Percentiles rank a stretch among this genome's conserved stretches.
These are phyloP conservation scores for Arvicanthis niloticus DNA, from an alignment of 2,113 vertebrate species.

Conservation along the genomic window DNA sequence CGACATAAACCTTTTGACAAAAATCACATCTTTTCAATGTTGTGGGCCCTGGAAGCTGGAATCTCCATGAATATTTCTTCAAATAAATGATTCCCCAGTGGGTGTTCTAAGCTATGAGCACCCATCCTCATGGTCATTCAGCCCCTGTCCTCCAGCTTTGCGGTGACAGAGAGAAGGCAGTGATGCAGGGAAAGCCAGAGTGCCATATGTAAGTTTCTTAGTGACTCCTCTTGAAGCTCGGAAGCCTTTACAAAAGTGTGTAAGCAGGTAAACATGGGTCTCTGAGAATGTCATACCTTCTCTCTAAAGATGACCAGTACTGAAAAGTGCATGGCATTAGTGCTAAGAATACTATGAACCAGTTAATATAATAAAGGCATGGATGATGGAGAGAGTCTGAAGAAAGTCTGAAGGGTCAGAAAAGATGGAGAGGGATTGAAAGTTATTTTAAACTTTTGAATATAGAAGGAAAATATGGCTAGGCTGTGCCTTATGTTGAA, in stretches of 20 bases:
- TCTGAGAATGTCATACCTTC: not conserved
- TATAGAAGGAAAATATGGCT: not conserved
- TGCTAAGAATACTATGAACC: not conserved
- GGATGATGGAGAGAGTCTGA: not conserved
- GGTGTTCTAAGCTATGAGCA: accelerated
- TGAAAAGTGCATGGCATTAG: not conserved
- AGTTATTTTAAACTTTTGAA: not conserved
- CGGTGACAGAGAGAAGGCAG: not conserved
- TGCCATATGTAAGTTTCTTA: accelerated
- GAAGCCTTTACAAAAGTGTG: not conserved
- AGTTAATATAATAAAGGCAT: not conserved
- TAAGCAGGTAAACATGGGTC: not conserved
- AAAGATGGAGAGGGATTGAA: not conserved
- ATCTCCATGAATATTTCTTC: not conserved
- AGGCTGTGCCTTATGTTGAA: not conserved
- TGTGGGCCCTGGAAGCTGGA: not conserved
- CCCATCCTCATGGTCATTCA: not conserved
- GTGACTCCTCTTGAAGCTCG: not conserved
- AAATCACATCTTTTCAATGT: not conserved
- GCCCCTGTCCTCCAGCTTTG: accelerated
- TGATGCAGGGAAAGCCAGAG: accelerated
- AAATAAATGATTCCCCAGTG: not conserved
- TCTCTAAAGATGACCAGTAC: not conserved
- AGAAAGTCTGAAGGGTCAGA: not conserved
- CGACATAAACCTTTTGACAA: not conserved